Base-by-base conservation (phyloP, 2,113 vertebrate species). In the Xenopus borealis region DNA sequence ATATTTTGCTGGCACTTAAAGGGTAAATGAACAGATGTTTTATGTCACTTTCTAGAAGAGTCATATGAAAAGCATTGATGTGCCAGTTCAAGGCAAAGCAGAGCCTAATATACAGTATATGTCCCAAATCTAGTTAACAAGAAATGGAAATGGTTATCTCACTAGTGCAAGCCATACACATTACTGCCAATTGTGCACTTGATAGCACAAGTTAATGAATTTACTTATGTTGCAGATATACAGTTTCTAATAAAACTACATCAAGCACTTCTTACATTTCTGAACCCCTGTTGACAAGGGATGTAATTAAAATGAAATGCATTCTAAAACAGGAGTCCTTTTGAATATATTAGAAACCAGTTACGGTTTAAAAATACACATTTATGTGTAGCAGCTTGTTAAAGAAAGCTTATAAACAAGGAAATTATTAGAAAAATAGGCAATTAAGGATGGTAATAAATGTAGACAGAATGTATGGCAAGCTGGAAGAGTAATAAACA, bases 381-480 rank as follows among this genome's bases (percentile, higher is more conserved):
- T 17, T 62, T 62, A 69, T 69, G 45, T 59, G 46, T 53, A 63
- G 59, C 66, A 17, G 46, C 53, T 75, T 57, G 69, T 75, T 75
- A 75, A 61, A 75, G 33, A 7, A 52, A 76, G 62, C 59, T 45
- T 53, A 55, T 63, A 69, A 69, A 27, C 27, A 69, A 46, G 52
- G 27, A 45, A 59, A 79, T 68, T 63, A 71, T 66, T 84, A 69
- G 7, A 69, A 69, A 59, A 63, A 69, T 53, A 69, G 19, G 73
- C 33, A 76, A 69, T 76, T 62, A 69, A 33, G 17, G 53, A 62
- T 63, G 47, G 73, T 27, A 69, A 69, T 76, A 69, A 76, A 76
- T 87, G 79, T 87, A 75, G 65, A 85, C 12, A 75, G 59, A 57
- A 82, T 81, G 83, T 62, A 71, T 75, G 85, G 71, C 78, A 86